These are phyloP conservation scores for Andrena marginata DNA, from an alignment of 2,888 invertebrate species.

Conservation along the genomic window DNA sequence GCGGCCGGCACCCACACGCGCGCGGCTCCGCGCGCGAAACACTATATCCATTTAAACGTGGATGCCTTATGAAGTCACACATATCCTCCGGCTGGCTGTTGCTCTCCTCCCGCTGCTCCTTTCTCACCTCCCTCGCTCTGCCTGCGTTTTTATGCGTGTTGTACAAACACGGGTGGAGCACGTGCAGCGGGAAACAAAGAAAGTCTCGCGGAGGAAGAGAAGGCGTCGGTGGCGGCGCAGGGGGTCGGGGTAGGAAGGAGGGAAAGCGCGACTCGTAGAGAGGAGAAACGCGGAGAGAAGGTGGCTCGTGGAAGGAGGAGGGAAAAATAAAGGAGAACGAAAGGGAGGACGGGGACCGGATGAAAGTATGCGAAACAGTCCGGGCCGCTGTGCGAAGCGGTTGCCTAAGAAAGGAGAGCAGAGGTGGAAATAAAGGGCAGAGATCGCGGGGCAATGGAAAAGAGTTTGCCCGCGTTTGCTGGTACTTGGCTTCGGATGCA, in stretches of 20 bases:
- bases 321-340: constrained; percentile 52
- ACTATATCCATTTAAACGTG: constrained; percentile 70
- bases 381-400: constrained; percentile 25
- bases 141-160: constrained; percentile 55
- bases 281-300: constrained; percentile 43
- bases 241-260: constrained; percentile 33
- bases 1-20: constrained; percentile 53
- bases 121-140: constrained; percentile 20
- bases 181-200: constrained; percentile 74
- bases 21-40: constrained; percentile 52
- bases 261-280: constrained; percentile 28
- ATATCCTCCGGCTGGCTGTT: constrained; percentile 54
- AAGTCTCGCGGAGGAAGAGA: constrained; percentile 53
- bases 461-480: constrained; percentile 13
- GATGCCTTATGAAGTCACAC: constrained; percentile 67
- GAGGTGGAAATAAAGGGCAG: constrained; percentile 45
- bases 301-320: constrained; percentile 47
- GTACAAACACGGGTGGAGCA: constrained; percentile 69
- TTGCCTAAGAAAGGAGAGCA: constrained; percentile 30
- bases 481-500: neutral
- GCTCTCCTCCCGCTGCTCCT: constrained; percentile 23
- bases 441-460: constrained; percentile 23
- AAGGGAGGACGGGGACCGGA: constrained; percentile 59
- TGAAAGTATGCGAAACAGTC: constrained; percentile 63
- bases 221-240: constrained; percentile 55